A percentile compares a stretch with the other conserved stretches of the same genome.
Conservation (phyloP, 2,113 vertebrate genomes). For the Tachycineta bicolor region DNA sequence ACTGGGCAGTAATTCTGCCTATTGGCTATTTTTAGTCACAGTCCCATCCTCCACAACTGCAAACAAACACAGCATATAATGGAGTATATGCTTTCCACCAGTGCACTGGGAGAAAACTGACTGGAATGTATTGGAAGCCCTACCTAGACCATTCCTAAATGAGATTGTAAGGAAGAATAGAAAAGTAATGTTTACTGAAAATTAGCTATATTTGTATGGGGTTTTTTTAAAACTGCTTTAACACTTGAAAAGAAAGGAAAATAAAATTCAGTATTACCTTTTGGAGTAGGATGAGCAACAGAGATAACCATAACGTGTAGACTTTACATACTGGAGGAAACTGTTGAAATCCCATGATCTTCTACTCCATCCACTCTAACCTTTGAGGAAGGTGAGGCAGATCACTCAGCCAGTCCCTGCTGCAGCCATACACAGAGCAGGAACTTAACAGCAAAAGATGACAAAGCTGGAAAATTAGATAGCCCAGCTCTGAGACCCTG, state of each 20-base stretch:
- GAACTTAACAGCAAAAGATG: background rate
- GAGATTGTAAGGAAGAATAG: background rate
- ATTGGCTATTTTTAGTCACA: background rate
- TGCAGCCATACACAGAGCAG: background rate
- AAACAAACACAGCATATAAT: background rate
- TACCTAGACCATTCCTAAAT: background rate
- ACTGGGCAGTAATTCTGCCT: background rate
- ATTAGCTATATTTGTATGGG: background rate
- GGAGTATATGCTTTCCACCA: background rate
- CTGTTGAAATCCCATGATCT: background rate
- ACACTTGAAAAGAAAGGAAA: background rate
- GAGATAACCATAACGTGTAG: background rate
- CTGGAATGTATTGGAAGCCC: background rate
- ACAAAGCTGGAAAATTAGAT: background rate
- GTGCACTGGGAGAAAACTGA: background rate
- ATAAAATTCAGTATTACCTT: background rate
- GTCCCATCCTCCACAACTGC: background rate
- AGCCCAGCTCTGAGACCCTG: background rate
- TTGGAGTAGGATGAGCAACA: background rate
- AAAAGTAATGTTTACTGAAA: background rate
- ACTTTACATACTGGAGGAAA: background rate
- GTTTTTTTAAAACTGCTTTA: background rate
- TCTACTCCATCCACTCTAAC: rapidly evolving
- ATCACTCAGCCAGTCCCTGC: background rate
- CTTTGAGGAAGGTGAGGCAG: background rate